Conservation (phyloP, 2,113 vertebrate genomes). For the Leptobrachium leishanense region DNA sequence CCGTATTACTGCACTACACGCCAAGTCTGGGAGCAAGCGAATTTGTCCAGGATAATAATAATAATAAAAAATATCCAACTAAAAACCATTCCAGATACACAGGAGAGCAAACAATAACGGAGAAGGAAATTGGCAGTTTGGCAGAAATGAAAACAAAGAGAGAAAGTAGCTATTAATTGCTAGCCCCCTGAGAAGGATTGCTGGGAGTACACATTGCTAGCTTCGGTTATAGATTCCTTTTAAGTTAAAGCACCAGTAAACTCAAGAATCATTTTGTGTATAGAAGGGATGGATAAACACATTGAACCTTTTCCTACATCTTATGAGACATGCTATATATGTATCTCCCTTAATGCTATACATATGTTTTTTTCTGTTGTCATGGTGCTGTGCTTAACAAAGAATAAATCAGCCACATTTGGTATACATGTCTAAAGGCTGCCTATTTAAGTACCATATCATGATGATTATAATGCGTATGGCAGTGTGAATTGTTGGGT, state of each 20-base stretch:
- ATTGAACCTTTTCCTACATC: constrained; percentile 5
- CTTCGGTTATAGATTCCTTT: constrained; percentile 14
- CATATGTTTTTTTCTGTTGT: too few relatives aligned
- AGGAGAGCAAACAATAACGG: constrained; percentile 31
- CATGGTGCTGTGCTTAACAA: too few relatives aligned
- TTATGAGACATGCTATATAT: neutral
- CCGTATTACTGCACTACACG: constrained; percentile 12
- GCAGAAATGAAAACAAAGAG: constrained; percentile 38
- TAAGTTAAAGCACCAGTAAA: constrained; percentile 7
- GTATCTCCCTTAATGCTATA: neutral
- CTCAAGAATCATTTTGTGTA: neutral
- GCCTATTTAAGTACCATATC: too few relatives aligned
- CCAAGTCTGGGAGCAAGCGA: constrained; percentile 23
- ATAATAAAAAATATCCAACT: constrained; percentile 14
- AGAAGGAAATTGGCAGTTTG: constrained; percentile 42
- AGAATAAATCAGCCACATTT: too few relatives aligned
- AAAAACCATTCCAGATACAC: constrained; percentile 22
- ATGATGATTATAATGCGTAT: too few relatives aligned
- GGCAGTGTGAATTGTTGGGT: too few relatives aligned
- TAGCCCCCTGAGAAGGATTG: constrained; percentile 34
- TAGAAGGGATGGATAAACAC: neutral
- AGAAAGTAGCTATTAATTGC: constrained; percentile 44
- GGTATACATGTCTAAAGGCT: too few relatives aligned
- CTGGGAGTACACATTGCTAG: neutral
- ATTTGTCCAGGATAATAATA: constrained; percentile 21